Percentiles rank a stretch among this genome's conserved stretches.
Conservation (phyloP, 2,797 vertebrate genomes). For the Staurois parvus region DNA sequence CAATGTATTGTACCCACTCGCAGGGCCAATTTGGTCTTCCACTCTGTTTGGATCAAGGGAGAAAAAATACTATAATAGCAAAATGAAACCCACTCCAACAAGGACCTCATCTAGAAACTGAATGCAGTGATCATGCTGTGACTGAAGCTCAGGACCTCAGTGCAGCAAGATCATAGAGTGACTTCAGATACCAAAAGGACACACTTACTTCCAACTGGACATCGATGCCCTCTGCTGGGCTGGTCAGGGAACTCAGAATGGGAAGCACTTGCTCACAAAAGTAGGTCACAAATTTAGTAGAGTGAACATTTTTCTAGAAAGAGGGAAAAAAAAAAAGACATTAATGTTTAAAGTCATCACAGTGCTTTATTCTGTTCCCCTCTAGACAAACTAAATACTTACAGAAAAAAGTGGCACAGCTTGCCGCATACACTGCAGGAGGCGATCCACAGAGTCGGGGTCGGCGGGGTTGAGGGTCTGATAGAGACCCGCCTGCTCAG, state of each 20-base stretch:
- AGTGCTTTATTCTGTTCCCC: background rate
- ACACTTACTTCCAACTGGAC: slow-evolving; percentile 93
- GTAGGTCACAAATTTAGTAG: slow-evolving; percentile 95
- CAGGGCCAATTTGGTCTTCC: no score
- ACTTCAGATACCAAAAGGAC: no score
- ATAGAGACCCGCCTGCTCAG: slow-evolving; percentile 94
- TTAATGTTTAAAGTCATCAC: background rate
- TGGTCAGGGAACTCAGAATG: slow-evolving; percentile 90
- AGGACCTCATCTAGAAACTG: no score
- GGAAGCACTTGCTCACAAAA: slow-evolving; percentile 97
- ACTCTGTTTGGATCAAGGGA: no score
- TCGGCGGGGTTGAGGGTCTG: slow-evolving; percentile 93
- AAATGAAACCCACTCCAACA: no score
- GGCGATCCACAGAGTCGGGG: slow-evolving; percentile 91
- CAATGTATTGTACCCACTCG: no score
- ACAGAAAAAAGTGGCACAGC: slow-evolving; percentile 96
- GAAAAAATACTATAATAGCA: no score
- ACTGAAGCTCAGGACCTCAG: no score
- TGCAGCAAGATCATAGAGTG: no score
- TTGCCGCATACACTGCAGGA: slow-evolving; percentile 96
- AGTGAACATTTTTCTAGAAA: slow-evolving; percentile 97
- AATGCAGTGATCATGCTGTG: no score
- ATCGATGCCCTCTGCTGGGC: slow-evolving; percentile 92
- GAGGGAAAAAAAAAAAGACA: slow-evolving; percentile 18
- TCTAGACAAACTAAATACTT: slow-evolving; percentile 63